phyloP scores from a whole-genome alignment of 2,113 vertebrate species.

The Aldabrachelys gigantea region DNA sequence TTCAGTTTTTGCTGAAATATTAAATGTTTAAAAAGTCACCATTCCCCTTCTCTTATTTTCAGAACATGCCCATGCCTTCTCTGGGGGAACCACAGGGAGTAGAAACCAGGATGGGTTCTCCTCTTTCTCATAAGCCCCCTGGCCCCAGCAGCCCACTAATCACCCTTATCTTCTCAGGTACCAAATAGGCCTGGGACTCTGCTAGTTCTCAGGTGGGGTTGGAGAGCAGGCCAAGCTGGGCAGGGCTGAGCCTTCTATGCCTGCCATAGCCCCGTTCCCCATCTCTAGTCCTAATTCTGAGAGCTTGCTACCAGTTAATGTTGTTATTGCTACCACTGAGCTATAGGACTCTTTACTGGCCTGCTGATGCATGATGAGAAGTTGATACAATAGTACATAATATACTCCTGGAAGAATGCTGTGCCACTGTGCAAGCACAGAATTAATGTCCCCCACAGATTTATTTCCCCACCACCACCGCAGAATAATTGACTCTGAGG shows the following conservation, averaged over 20 bases:
- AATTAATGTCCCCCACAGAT: no score
- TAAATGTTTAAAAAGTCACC: not conserved
- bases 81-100: not conserved
- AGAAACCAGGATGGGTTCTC: not conserved
- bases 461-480: no score
- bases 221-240: not conserved
- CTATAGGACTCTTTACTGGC: not conserved
- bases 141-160: not conserved
- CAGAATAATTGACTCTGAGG: no score
- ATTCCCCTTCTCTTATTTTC: not conserved
- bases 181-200: no score
- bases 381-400: not conserved
- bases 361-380: not conserved
- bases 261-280: not conserved
- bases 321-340: not conserved
- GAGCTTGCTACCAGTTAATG: not conserved
- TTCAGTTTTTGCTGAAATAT: not conserved
- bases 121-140: not conserved
- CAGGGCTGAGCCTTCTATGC: no score
- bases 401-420: not conserved
- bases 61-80: accelerated
- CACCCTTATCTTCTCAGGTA: not conserved
- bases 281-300: slow-evolving; percentile 10
- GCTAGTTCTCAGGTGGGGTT: not conserved
- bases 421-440: no score